Evolutionary conservation across 2,888 invertebrate genomes (phyloP).

Genomic region (Diaprepes abbreviatus): DNA sequence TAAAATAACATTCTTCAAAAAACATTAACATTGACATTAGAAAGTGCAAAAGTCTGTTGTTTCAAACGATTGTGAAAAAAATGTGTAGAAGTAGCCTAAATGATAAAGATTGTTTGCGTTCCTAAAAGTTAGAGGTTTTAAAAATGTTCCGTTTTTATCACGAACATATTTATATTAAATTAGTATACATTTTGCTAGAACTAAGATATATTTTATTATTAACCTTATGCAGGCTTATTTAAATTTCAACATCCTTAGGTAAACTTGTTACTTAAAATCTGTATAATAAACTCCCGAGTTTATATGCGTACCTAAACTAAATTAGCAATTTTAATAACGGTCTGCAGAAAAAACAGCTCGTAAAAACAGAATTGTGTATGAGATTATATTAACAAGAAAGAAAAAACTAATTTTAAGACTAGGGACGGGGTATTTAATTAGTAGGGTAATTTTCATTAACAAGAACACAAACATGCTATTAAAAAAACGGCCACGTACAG

Average conservation of each 20-base stretch:
- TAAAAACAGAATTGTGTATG: slow-evolving; percentile 18
- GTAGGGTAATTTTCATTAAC: slow-evolving; percentile 35
- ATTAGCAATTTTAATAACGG: slow-evolving; percentile 33
- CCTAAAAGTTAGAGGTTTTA: too few species aligned
- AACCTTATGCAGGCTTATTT: not conserved
- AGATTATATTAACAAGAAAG: slow-evolving; percentile 28
- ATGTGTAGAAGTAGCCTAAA: too few species aligned
- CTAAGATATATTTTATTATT: not conserved
- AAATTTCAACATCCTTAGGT: not conserved
- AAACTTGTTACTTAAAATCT: slow-evolving; percentile 12
- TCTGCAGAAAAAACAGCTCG: slow-evolving; percentile 12
- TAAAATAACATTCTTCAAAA: too few species aligned
- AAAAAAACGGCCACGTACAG: slow-evolving; percentile 34
- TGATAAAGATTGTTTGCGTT: too few species aligned
- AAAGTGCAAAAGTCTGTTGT: too few species aligned
- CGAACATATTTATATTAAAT: too few species aligned
- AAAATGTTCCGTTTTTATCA: too few species aligned
- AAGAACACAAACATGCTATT: slow-evolving; percentile 34
- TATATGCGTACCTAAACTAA: slow-evolving; percentile 25
- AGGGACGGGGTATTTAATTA: slow-evolving; percentile 37
- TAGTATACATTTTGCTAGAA: too few species aligned
- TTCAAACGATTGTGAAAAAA: too few species aligned
- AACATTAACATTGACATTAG: too few species aligned
- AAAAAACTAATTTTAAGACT: slow-evolving; percentile 33
- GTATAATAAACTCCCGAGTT: slow-evolving; percentile 11